Percentiles rank a stretch among this genome's conserved stretches.
Conservation (phyloP, 1,140 invertebrate species). For the Microplitis demolitor region DNA sequence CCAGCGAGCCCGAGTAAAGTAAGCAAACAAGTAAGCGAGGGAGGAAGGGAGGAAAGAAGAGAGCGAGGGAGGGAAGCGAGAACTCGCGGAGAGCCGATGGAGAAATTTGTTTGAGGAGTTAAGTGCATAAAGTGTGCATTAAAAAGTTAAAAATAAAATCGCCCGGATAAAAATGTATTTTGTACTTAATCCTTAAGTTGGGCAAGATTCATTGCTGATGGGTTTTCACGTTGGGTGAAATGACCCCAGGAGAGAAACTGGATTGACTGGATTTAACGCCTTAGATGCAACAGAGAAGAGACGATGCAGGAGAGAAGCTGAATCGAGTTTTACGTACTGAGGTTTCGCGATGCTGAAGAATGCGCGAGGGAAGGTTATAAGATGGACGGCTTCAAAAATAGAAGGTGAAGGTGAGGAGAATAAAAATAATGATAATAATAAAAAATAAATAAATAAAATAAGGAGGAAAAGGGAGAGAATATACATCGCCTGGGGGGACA, state of each 20-base stretch:
- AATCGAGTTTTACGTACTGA: conserved; percentile 14
- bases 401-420: conserved; percentile 12
- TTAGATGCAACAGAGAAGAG: background rate
- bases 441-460: conserved; percentile 10
- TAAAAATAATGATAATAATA: background rate
- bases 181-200: background rate
- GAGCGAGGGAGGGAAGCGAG: no score
- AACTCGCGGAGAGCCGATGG: no score
- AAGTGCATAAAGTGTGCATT: no score
- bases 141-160: no score
- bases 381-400: conserved; percentile 19
- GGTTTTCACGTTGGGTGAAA: conserved; percentile 1
- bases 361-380: conserved; percentile 1
- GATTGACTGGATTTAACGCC: conserved; percentile 46
- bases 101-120: no score
- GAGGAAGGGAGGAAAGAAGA: no score
- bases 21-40: background rate
- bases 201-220: conserved; percentile 5
- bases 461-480: conserved; percentile 6
- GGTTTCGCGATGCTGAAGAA: conserved; percentile 3
- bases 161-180: no score
- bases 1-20: background rate
- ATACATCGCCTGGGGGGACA: conserved; percentile 30
- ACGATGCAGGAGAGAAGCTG: background rate
- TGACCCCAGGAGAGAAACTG: conserved; percentile 38